These are phyloP conservation scores for Notothenia coriiceps DNA, from an alignment of 2,113 vertebrate genomes.

Conservation along the genomic window DNA sequence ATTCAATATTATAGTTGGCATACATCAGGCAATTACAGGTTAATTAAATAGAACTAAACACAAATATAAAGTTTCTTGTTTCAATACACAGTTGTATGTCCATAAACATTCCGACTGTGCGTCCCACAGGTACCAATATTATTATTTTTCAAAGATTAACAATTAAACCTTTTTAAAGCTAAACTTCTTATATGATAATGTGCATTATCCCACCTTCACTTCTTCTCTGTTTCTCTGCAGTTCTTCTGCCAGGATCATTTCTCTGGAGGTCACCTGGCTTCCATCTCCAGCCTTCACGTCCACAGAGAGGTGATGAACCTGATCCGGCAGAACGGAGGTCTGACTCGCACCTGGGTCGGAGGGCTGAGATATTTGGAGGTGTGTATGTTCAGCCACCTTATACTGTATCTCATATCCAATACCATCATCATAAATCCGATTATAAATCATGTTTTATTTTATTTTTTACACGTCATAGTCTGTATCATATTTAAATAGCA, in stretches of 20 bases:
- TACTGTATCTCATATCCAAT: no score
- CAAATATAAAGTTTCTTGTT: no score
- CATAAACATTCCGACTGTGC: no score
- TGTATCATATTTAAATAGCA: no score
- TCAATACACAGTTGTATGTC: no score
- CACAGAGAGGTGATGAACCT: conserved; percentile 59
- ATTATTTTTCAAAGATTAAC: background rate
- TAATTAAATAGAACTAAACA: no score
- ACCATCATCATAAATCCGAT: no score
- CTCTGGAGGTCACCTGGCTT: conserved; percentile 71
- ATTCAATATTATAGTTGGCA: no score
- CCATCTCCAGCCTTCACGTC: conserved; percentile 54
- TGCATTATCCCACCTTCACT: background rate
- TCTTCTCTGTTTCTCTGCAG: conserved; percentile 35
- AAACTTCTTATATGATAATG: background rate
- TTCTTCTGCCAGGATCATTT: conserved; percentile 61
- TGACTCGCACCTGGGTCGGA: conserved; percentile 67
- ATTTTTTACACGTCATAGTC: no score
- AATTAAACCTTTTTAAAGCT: background rate
- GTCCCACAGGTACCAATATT: no score
- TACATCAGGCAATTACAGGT: background rate
- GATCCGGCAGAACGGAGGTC: conserved; percentile 45
- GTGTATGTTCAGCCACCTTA: conserved; percentile 29
- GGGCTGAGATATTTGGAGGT: conserved; percentile 62
- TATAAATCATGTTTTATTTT: no score